Evolutionary conservation across 2,113 vertebrate species (phyloP).

Genomic region (Chionis minor): DNA sequence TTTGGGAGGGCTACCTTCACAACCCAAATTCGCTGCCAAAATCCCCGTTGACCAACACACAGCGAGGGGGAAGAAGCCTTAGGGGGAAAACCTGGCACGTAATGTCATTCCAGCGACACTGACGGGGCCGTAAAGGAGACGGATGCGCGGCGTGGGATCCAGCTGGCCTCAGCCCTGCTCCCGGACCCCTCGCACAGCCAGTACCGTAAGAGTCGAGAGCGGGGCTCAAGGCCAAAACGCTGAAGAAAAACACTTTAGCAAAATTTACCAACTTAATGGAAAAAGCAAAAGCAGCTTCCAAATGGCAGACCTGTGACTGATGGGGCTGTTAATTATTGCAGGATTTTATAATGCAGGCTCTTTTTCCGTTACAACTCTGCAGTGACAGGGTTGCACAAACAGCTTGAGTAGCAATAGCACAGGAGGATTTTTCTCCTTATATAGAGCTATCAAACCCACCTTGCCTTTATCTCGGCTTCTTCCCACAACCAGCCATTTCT

Average conservation of each 20-base stretch:
- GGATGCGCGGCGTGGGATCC: background rate
- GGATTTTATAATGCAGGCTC: slow-evolving; percentile 16
- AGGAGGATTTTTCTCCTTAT: slow-evolving; percentile 27
- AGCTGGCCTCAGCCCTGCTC: slow-evolving; percentile 40
- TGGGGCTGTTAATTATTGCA: slow-evolving; percentile 48
- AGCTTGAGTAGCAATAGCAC: background rate
- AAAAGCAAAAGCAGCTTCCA: slow-evolving; percentile 63
- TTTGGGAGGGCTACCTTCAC: background rate
- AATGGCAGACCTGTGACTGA: slow-evolving; percentile 51
- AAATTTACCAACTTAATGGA: slow-evolving; percentile 63
- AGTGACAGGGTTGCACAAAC: background rate
- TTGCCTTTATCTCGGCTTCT: background rate
- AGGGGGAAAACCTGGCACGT: slow-evolving; percentile 9
- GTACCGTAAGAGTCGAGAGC: background rate
- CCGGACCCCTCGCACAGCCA: background rate
- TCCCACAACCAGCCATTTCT: background rate
- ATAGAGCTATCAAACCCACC: slow-evolving; percentile 31
- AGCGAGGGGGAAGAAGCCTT: background rate
- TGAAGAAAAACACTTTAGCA: slow-evolving; percentile 64
- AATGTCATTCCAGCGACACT: slow-evolving; percentile 33
- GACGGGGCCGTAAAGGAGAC: background rate
- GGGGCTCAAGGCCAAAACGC: background rate
- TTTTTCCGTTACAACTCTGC: slow-evolving; percentile 38
- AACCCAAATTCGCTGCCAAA: background rate
- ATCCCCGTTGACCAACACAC: background rate